Conservation (phyloP, 2,888 invertebrate genomes). For the Pseudococcus viburni region DNA sequence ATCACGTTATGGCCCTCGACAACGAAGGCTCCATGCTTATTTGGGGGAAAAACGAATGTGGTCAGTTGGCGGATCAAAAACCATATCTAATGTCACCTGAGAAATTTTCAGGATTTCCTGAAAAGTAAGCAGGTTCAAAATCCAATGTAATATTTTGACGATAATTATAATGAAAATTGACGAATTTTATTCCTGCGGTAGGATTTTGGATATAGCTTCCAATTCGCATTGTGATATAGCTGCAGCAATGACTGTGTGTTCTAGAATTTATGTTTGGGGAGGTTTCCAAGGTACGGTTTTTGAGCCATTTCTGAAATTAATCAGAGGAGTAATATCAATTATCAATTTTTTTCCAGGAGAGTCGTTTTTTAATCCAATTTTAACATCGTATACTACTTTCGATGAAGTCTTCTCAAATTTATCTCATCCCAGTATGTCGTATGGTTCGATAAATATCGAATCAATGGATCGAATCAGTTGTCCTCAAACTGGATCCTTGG, state of each 20-base stretch:
- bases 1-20: not conserved
- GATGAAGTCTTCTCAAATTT: not conserved
- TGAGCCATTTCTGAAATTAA: no score
- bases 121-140: not conserved
- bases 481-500: not conserved
- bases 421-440: not conserved
- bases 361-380: not conserved
- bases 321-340: no score
- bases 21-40: not conserved
- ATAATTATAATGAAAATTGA: no score
- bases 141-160: no score
- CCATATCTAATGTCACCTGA: not conserved
- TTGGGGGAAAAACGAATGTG: not conserved
- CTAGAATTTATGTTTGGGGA: not conserved
- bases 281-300: not conserved
- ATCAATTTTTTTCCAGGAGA: not conserved
- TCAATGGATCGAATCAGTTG: not conserved
- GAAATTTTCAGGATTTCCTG: not conserved
- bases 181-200: not conserved
- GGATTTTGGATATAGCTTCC: not conserved
- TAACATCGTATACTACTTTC: not conserved
- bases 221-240: not conserved
- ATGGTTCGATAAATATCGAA: not conserved
- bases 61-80: not conserved
- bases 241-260: not conserved